Percentiles rank a stretch among this genome's conserved stretches.
These are phyloP conservation scores for Otocyon megalotis DNA, from an alignment of 2,113 vertebrate genomes.

Conservation along the genomic window DNA sequence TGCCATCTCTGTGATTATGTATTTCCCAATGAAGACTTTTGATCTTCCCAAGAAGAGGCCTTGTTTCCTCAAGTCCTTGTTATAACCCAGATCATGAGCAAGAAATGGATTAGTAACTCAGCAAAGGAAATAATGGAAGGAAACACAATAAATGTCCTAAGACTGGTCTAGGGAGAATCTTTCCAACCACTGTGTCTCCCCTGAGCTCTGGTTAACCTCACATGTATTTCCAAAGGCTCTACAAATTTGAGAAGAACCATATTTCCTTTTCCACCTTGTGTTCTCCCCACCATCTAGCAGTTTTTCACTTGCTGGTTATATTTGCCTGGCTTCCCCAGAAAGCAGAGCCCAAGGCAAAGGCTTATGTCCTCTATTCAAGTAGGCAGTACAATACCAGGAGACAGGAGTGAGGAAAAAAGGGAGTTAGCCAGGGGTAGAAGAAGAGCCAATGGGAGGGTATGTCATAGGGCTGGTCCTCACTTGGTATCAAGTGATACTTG, in stretches of 20 bases:
- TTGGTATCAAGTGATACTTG: neutral
- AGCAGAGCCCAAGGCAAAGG: neutral
- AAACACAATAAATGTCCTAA: neutral
- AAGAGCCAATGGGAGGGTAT: neutral
- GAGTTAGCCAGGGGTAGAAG: neutral
- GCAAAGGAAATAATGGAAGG: neutral
- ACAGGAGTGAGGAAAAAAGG: neutral
- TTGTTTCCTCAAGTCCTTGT: neutral
- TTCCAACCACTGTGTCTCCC: fast-evolving
- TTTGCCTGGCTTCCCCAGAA: neutral
- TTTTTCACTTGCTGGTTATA: neutral
- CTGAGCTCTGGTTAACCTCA: neutral
- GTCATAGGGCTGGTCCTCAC: no score
- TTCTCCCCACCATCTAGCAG: neutral
- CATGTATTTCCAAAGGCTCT: neutral
- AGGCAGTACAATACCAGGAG: fast-evolving
- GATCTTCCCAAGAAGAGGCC: neutral
- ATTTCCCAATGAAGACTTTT: neutral
- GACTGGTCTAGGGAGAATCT: neutral
- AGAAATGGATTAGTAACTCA: neutral
- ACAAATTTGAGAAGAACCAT: neutral
- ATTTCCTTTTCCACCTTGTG: neutral
- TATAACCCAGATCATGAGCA: neutral
- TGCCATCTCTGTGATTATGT: no score
- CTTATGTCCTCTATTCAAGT: neutral